Evolutionary conservation across 2,888 invertebrate genomes (phyloP), one percentile per base, ranked within the genome.

Genomic region (Pristionchus entomophagus): DNA sequence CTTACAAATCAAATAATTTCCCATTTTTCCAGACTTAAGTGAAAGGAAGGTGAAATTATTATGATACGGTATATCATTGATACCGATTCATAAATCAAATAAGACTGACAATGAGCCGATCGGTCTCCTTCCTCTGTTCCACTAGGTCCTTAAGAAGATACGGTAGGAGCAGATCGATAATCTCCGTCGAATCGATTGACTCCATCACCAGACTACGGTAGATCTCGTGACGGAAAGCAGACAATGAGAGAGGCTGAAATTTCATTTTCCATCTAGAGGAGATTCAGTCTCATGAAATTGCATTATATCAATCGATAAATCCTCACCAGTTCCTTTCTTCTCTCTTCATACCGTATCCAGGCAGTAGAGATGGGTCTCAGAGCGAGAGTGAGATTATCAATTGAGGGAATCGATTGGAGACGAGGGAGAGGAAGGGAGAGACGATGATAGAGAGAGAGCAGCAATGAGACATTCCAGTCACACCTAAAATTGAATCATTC

Each of bases 181-280:
- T 29, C 45, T 62, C 45, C 17, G 56, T n/a, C 3, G 49, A 32
- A 10, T 81, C 51, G 49, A 78, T 49, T 26, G 78, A 4, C 1
- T 49, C 51, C 78, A 29, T 10, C 38, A 29, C 22, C n/a, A 83
- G 83, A 29, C 3, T 62, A 59, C 83, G 59, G 83, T 83, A 83
- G 41, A 83, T 62, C 29, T 83, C 83, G 62, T 83, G 83, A 32
- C 83, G 83, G 62, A 83, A 62, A 5, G 14, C 41, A 1, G 83
- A 35, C 14, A 29, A 83, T n/a, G n/a, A 14, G 5, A 83, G 41
- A 22, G 83, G 32, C 83, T 83, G 45, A 2, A 83, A 29, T 56
- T 1, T 1, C 4, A 0, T 35, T 26, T 1, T 26, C 14, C 14
- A 45, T n/a, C n/a, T n/a, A n/a, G n/a, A n/a, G n/a, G n/a, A n/a